These are phyloP conservation scores for Sebastes oblongus DNA, from an alignment of 2,797 vertebrate genomes.

Conservation along the genomic window DNA sequence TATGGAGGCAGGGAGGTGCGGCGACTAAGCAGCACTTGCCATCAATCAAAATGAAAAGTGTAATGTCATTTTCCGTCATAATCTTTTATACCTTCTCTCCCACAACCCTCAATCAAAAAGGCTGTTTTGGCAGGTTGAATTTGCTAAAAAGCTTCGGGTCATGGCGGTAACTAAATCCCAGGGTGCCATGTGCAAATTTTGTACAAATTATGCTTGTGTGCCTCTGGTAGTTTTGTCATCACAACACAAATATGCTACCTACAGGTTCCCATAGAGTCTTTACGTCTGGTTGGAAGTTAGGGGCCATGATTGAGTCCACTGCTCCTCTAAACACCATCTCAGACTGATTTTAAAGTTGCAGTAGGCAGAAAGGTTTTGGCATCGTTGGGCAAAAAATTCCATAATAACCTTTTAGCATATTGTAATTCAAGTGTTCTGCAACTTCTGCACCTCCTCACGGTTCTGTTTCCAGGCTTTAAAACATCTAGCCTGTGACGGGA, in stretches of 20 bases:
- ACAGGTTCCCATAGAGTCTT: background rate
- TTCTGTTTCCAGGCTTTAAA: too few species aligned
- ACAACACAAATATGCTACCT: constrained; percentile 13
- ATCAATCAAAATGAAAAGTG: constrained; percentile 63
- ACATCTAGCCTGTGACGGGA: too few species aligned
- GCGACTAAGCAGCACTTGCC: constrained; percentile 21
- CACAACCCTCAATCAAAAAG: constrained; percentile 35
- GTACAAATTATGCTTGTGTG: constrained; percentile 19
- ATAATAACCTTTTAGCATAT: too few species aligned
- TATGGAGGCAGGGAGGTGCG: constrained; percentile 43
- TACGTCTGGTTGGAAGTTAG: background rate
- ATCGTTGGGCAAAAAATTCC: background rate
- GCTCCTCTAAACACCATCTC: background rate
- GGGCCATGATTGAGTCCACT: background rate
- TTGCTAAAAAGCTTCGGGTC: constrained; percentile 7
- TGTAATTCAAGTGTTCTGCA: too few species aligned
- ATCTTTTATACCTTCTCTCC: constrained; percentile 28
- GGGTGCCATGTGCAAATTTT: constrained; percentile 8
- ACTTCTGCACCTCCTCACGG: too few species aligned
- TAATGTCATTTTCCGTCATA: constrained; percentile 29
- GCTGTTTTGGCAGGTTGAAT: constrained; percentile 1
- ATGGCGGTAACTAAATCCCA: constrained; percentile 15
- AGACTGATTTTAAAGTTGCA: background rate
- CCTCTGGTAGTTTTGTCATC: constrained; percentile 14
- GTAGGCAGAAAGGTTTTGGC: too few species aligned